Evolutionary conservation across 2,888 invertebrate species (phyloP).

Genomic region (Oligia latruncula): DNA sequence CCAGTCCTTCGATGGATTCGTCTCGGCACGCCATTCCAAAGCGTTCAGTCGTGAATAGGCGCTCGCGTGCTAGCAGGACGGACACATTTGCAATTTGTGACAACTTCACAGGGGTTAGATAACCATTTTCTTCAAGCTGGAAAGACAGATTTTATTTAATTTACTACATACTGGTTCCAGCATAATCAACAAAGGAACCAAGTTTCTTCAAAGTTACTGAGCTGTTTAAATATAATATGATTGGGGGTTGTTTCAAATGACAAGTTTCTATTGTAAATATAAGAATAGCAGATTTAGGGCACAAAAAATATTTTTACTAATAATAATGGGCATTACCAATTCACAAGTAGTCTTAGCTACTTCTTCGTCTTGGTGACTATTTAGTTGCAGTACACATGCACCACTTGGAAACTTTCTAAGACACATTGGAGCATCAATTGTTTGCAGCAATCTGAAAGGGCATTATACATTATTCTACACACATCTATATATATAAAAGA

Average conservation of each 20-base stretch:
- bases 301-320: not conserved
- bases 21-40: slow-evolving; percentile 97
- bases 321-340: slow-evolving; percentile 84
- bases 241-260: not conserved
- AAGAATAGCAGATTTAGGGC: not conserved
- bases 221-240: not conserved
- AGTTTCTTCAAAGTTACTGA: not conserved
- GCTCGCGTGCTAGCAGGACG: slow-evolving; percentile 96
- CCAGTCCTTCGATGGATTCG: slow-evolving; percentile 98
- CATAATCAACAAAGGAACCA: not conserved
- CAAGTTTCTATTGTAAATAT: not conserved
- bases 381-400: slow-evolving; percentile 97
- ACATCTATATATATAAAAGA: no score
- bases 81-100: slow-evolving; percentile 96
- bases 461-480: not conserved
- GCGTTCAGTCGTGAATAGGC: slow-evolving; percentile 96
- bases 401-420: slow-evolving; percentile 97
- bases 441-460: slow-evolving; percentile 89
- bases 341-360: slow-evolving; percentile 92
- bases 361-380: slow-evolving; percentile 93
- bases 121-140: slow-evolving; percentile 92
- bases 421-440: slow-evolving; percentile 92
- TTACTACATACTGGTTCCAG: not conserved
- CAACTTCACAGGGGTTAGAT: slow-evolving; percentile 96
- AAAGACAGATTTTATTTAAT: slow-evolving; percentile 65